phyloP scores from a whole-genome alignment of 2,797 vertebrate species.

The Falco rusticolus region DNA sequence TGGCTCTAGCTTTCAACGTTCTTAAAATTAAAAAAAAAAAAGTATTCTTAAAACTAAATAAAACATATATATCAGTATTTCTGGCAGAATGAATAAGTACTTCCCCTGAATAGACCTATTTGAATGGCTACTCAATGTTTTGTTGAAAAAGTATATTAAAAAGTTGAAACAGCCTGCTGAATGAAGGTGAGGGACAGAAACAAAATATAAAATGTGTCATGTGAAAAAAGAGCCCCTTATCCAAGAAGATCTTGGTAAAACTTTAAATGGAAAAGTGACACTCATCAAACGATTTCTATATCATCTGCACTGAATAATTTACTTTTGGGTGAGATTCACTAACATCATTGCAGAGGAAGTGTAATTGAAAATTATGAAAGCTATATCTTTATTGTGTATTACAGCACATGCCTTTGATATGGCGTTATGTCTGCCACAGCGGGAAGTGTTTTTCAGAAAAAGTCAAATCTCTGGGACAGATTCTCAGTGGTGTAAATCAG shows the following conservation, averaged over 20 bases:
- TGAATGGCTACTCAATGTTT: slow-evolving; percentile 76
- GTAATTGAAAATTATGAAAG: slow-evolving; percentile 82
- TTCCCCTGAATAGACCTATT: slow-evolving; percentile 71
- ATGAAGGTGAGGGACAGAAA: slow-evolving; percentile 72
- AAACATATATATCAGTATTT: slow-evolving; percentile 76
- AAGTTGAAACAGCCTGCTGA: slow-evolving; percentile 73
- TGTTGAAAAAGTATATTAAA: slow-evolving; percentile 79
- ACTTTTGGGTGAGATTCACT: slow-evolving; percentile 79
- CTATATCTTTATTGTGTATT: slow-evolving; percentile 77
- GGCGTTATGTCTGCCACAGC: slow-evolving; percentile 75
- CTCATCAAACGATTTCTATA: slow-evolving; percentile 74
- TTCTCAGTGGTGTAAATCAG: slow-evolving; percentile 21
- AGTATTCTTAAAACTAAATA: slow-evolving; percentile 75
- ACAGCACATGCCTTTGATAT: slow-evolving; percentile 68
- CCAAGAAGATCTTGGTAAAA: slow-evolving; percentile 74
- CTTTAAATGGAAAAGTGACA: slow-evolving; percentile 76
- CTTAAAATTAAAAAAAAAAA: slow-evolving; percentile 65
- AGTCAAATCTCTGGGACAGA: slow-evolving; percentile 57
- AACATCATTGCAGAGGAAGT: slow-evolving; percentile 80
- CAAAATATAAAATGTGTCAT: slow-evolving; percentile 75
- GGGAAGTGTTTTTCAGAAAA: slow-evolving; percentile 73
- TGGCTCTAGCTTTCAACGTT: slow-evolving; percentile 70
- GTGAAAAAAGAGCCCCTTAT: slow-evolving; percentile 69
- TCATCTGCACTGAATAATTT: slow-evolving; percentile 79
- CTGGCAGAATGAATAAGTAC: slow-evolving; percentile 70